Evolutionary conservation across 2,797 vertebrate species (phyloP), one percentile per base, ranked within the genome.

Genomic region (Taeniopygia guttata): DNA sequence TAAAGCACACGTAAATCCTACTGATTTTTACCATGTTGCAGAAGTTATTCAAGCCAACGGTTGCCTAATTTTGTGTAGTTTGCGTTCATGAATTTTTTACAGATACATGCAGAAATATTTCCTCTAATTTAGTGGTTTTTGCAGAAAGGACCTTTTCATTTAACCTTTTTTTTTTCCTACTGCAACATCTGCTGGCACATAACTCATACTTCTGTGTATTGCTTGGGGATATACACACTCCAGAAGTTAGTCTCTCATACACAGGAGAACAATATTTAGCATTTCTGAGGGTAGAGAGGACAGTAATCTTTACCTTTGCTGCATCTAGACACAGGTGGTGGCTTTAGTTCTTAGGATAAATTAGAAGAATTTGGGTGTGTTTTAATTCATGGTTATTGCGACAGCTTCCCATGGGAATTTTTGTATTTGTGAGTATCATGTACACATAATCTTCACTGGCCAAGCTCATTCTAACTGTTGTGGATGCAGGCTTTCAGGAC

Each of bases 391-490:
- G 14, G 18, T 48, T 69, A 22, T 17, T 59, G 63, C 81, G 40
- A 45, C 25, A 42, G 23, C 19, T 89, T 34, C 29, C 17, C 25
- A 29, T 2, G 1, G 27, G 17, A 38, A 13, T 18, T 66, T 90
- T 40, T 52, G 10, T 76, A 30, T 46, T 3, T 0, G 1, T 21
- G 30, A 81, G 14, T 54, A 10, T 75, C 22, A 26, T 1, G 1
- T 60, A 40, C 59, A 72, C 11, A 12, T 14, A 55, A 27, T 34
- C 69, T 78, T 79, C 16, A 36, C 40, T 91, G 85, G 26, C 51
- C 49, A 49, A 72, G 40, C 13, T 78, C 13, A 15, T 87, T 93
- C 46, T 58, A 43, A 40, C 46, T 73, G 2, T 91, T 85, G 29
- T 66, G 43, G 21, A 6, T 84, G 16, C 49, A 82, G 36, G 26